Conservation (phyloP, 23 tunicate species). For the Trididemnum nubilum region DNA sequence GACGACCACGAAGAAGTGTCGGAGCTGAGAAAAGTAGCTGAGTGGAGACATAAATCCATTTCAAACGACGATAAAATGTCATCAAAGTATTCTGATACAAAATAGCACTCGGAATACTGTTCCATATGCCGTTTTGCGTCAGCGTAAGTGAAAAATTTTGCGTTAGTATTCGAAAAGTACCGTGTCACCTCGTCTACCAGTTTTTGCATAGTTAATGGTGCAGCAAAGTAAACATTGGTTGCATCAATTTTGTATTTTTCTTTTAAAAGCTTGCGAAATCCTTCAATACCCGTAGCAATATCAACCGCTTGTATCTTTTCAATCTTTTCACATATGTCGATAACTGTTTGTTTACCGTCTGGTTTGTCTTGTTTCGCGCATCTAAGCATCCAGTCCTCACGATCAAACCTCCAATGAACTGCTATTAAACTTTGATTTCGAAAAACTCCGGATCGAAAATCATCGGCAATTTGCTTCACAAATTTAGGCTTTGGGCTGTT, state of each 20-base stretch:
- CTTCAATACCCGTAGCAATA: constrained; percentile 40
- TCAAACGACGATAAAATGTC: constrained; percentile 61
- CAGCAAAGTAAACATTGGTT: constrained; percentile 45
- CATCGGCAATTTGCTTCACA: constrained; percentile 31
- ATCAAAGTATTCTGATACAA: constrained; percentile 21
- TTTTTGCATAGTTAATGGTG: constrained; percentile 35
- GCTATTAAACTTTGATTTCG: constrained; percentile 11
- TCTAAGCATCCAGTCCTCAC: constrained; percentile 58
- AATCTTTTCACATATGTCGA: constrained; percentile 38
- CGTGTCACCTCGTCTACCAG: constrained; percentile 25
- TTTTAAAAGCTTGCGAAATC: background rate
- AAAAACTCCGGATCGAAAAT: constrained; percentile 5
- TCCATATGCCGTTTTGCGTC: constrained; percentile 21
- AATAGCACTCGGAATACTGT: constrained; percentile 12
- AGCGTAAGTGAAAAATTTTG: background rate
- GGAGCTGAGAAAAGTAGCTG: constrained; percentile 48
- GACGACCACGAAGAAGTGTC: constrained; percentile 63
- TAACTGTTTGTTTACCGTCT: background rate
- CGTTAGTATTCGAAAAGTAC: background rate
- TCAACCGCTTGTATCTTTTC: constrained; percentile 29
- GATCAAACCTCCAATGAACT: constrained; percentile 70
- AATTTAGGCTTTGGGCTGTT: constrained; percentile 39
- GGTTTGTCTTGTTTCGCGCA: constrained; percentile 19
- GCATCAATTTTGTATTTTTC: background rate
- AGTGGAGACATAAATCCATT: constrained; percentile 55